A percentile compares a stretch with the other conserved stretches of the same genome.
Conservation (phyloP, 2,113 vertebrate species). For the Archocentrus centrarchus region DNA sequence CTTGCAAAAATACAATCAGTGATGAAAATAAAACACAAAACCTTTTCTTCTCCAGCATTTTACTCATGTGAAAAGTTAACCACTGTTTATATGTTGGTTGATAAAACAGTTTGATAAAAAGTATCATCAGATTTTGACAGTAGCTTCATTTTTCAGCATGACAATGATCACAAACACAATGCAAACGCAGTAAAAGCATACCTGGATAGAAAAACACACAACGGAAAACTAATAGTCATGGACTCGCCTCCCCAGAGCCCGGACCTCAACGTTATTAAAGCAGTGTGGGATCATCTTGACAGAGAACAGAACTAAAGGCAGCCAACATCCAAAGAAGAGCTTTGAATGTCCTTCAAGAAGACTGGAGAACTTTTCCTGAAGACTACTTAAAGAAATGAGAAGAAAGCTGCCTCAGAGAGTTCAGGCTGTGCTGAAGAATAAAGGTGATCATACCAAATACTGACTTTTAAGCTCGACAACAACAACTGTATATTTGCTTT, state of each 20-base stretch:
- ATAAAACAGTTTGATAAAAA: too few relatives aligned
- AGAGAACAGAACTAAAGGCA: not conserved
- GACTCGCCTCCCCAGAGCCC: not conserved
- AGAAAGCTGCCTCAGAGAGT: too few relatives aligned
- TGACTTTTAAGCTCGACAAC: not conserved
- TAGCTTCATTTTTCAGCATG: not conserved
- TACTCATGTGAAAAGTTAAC: not conserved
- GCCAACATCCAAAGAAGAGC: not conserved
- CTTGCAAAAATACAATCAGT: not conserved
- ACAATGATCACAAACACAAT: not conserved
- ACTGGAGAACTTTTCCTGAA: not conserved
- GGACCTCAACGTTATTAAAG: not conserved
- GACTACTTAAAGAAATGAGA: not conserved
- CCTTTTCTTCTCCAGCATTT: too few relatives aligned
- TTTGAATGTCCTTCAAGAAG: not conserved
- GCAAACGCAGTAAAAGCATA: not conserved
- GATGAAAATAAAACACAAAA: not conserved
- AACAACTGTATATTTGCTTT: not conserved
- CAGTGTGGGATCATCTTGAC: not conserved
- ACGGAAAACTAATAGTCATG: not conserved
- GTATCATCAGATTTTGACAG: too few relatives aligned
- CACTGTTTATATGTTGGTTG: too few relatives aligned
- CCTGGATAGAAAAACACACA: not conserved
- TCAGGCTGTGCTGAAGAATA: not conserved
- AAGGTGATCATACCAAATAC: not conserved